A percentile compares a stretch with the other conserved stretches of the same genome.
phyloP scores from a whole-genome alignment of 1,140 invertebrate genomes.

The Periplaneta americana region DNA sequence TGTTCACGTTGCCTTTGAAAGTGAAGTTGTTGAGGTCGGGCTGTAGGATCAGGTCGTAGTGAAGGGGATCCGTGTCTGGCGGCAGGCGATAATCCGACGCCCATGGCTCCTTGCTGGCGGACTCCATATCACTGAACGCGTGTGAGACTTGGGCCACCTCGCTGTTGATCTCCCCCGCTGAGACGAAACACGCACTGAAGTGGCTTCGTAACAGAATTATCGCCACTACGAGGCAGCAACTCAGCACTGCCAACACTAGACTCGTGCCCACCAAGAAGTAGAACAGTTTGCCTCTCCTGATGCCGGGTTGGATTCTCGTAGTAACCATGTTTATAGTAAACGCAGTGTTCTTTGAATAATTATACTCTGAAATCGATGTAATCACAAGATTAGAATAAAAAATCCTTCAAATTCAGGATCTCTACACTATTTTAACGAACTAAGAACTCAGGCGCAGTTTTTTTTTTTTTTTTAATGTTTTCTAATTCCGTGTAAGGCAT shows the following conservation, averaged over 20 bases:
- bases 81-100: constrained; percentile 52
- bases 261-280: constrained; percentile 24
- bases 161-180: constrained; percentile 11
- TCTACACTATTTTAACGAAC: too few species aligned
- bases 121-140: background rate
- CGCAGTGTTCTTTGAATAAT: background rate
- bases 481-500: too few species aligned
- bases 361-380: background rate
- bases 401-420: too few species aligned
- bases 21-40: constrained; percentile 64
- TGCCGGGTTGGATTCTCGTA: background rate
- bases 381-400: too few species aligned
- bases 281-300: background rate
- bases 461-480: too few species aligned
- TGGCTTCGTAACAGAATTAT: constrained; percentile 43
- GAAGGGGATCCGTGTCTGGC: constrained; percentile 54
- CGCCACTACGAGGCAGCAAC: constrained; percentile 39
- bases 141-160: constrained; percentile 6
- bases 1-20: constrained; percentile 66
- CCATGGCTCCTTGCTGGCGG: constrained; percentile 19
- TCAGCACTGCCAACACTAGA: constrained; percentile 39
- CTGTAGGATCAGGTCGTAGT: constrained; percentile 69
- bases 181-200: constrained; percentile 18
- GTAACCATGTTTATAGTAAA: background rate
- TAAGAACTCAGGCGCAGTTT: too few species aligned